Conservation (phyloP, 1,140 invertebrate species). For the Aphelinus certus region DNA sequence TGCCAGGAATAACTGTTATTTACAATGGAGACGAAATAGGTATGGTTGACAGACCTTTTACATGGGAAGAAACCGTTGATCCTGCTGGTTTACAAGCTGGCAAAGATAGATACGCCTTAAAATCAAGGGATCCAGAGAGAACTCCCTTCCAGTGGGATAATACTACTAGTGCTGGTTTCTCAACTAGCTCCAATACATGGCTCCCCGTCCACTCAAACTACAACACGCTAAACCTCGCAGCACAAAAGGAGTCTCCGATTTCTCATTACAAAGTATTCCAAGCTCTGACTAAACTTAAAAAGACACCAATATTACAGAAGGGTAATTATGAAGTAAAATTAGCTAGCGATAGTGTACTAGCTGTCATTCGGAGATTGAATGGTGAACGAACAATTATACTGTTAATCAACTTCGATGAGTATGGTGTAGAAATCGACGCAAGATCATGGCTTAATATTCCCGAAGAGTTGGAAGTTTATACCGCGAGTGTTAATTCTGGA, state of each 20-base stretch:
- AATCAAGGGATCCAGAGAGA: slow-evolving; percentile 71
- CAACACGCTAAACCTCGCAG: slow-evolving; percentile 66
- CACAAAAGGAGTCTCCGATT: slow-evolving; percentile 50
- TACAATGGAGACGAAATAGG: slow-evolving; percentile 84
- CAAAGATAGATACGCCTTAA: slow-evolving; percentile 53
- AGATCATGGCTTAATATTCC: slow-evolving; percentile 45
- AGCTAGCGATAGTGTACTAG: slow-evolving; percentile 60
- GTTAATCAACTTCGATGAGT: slow-evolving; percentile 46
- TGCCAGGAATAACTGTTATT: slow-evolving; percentile 74
- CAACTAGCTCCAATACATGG: slow-evolving; percentile 66
- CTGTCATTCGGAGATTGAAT: slow-evolving; percentile 42
- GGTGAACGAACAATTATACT: slow-evolving; percentile 40
- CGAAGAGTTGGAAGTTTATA: slow-evolving; percentile 37
- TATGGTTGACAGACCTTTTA: slow-evolving; percentile 74
- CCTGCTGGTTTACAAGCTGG: slow-evolving; percentile 61
- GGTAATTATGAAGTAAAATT: slow-evolving; percentile 58
- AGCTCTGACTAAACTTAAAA: slow-evolving; percentile 59
- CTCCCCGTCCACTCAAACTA: slow-evolving; percentile 70
- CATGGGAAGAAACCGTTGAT: slow-evolving; percentile 62
- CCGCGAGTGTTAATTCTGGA: slow-evolving; percentile 39
- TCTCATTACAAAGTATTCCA: slow-evolving; percentile 69
- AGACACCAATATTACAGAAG: slow-evolving; percentile 51
- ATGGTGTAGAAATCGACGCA: slow-evolving; percentile 41
- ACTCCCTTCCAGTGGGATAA: slow-evolving; percentile 84
- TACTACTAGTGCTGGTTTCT: slow-evolving; percentile 69